These are phyloP conservation scores for Choloepus didactylus DNA, from an alignment of 2,797 vertebrate genomes.

Conservation along the genomic window DNA sequence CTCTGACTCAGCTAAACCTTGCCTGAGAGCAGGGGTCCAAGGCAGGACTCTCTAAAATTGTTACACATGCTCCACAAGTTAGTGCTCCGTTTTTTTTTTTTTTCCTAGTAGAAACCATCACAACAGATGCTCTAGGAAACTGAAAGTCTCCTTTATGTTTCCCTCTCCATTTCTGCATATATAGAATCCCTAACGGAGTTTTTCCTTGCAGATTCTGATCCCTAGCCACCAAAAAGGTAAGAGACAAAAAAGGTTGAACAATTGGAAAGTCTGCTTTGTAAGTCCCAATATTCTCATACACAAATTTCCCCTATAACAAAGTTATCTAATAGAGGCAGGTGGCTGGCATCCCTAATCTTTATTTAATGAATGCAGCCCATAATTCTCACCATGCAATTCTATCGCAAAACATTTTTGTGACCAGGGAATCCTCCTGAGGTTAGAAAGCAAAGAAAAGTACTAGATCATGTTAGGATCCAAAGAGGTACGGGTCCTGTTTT, in stretches of 20 bases:
- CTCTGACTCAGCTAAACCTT: conserved; percentile 57
- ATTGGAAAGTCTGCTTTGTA: not conserved
- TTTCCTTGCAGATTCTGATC: not conserved
- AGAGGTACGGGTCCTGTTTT: conserved; percentile 13
- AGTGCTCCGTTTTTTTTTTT: not conserved
- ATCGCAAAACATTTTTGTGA: conserved; percentile 52
- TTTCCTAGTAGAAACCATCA: not conserved
- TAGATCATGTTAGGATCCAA: not conserved
- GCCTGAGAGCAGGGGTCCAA: conserved; percentile 23
- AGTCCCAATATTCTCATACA: not conserved
- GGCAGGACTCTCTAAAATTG: conserved; percentile 22
- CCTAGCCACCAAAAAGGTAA: not conserved
- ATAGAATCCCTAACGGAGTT: not conserved
- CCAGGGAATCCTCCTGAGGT: conserved; percentile 44
- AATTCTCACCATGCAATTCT: conserved; percentile 41
- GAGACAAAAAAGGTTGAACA: not conserved
- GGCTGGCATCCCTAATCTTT: conserved; percentile 54
- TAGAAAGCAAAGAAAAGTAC: conserved; percentile 36
- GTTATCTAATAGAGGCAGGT: not conserved
- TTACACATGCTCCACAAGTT: not conserved
- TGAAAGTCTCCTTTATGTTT: conserved; percentile 4
- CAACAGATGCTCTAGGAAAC: not conserved
- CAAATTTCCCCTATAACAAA: conserved; percentile 50
- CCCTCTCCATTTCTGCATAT: not conserved
- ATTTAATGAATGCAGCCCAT: conserved; percentile 69